Evolutionary conservation across 2,797 vertebrate species (phyloP), one percentile per base, ranked within the genome.

Genomic region (Acanthurus tractus): DNA sequence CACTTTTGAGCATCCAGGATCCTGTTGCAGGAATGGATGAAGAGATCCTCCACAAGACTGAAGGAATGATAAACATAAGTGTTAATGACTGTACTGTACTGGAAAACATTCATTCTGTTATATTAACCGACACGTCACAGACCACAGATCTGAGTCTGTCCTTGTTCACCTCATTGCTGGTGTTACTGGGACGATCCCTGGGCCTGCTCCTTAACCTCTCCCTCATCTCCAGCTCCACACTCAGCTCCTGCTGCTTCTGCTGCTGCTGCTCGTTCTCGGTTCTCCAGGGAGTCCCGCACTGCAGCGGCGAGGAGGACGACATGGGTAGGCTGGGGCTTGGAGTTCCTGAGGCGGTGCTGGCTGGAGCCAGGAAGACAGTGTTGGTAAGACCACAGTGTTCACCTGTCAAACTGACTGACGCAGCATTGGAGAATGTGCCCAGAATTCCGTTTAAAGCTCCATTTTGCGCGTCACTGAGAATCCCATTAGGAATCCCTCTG

Each of bases 11-110:
- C 88, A 91, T 90, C 93, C 93, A 53, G 91, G 78, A 65, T 95
- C 95, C 94, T 95, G 95, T 94, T 96, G 95, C 94, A 96, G 94
- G 94, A 96, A 96, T 0, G 94, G 95, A 94, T 96, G 95, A 58
- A 96, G 93, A 67, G 93, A 81, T 86, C 80, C 91, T 52, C 86
- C 91, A 70, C 91, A 87, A 50, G 90, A 71, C 93, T 95, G 74
- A 17, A 74, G 11, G 46, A 77, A 81, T 25, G 8, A 40, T 14
- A 49, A 55, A 70, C 70, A 38, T 29, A 25, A 20, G 12, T 9
- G 34, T 65, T 29, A 49, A 54, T 72, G n/a, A 40, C 23, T 18
- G n/a, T 42, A 10, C 38, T 40, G 8, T 57, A 83, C 42, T 70
- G 50, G 18, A 36, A 54, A 69, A 25, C 45, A 15, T 6, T 44